Evolutionary conservation across 2,888 invertebrate species (phyloP).

Genomic region (Drosophila infuscata): DNA sequence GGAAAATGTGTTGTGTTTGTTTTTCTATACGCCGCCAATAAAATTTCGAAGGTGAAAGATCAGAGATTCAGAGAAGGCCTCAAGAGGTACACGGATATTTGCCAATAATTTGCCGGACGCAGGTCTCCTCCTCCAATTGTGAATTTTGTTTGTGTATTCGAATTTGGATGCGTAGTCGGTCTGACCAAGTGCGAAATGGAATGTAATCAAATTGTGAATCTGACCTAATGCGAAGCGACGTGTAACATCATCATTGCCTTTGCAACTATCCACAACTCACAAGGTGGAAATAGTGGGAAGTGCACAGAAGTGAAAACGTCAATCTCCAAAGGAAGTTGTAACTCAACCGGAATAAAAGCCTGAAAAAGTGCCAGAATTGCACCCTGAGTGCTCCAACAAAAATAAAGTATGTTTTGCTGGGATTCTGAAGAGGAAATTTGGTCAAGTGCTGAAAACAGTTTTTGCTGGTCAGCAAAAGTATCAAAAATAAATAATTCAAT

Average conservation of each 20-base stretch:
- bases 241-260: conserved; percentile 26
- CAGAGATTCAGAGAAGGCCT: conserved; percentile 28
- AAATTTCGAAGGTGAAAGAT: conserved; percentile 65
- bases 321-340: conserved; percentile 39
- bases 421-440: conserved; percentile 24
- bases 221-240: conserved; percentile 44
- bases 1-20: conserved; percentile 56
- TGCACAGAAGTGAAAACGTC: conserved; percentile 3
- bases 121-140: conserved; percentile 34
- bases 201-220: conserved; percentile 32
- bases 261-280: conserved; percentile 13
- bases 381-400: conserved; percentile 13
- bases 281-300: conserved; percentile 1
- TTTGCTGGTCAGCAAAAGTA: conserved; percentile 1
- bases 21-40: conserved; percentile 57
- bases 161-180: conserved; percentile 20
- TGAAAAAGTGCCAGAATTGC: conserved; percentile 14
- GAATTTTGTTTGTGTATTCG: conserved; percentile 37
- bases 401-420: conserved; percentile 17
- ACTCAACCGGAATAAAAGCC: conserved; percentile 24
- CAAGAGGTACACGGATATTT: conserved; percentile 51
- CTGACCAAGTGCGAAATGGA: conserved; percentile 26
- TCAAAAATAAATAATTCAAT: conserved; percentile 6
- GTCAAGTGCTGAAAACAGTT: conserved; percentile 16
- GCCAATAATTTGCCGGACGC: conserved; percentile 64